phyloP scores from a whole-genome alignment of 1,140 invertebrate species.

The Bombus confusus region DNA sequence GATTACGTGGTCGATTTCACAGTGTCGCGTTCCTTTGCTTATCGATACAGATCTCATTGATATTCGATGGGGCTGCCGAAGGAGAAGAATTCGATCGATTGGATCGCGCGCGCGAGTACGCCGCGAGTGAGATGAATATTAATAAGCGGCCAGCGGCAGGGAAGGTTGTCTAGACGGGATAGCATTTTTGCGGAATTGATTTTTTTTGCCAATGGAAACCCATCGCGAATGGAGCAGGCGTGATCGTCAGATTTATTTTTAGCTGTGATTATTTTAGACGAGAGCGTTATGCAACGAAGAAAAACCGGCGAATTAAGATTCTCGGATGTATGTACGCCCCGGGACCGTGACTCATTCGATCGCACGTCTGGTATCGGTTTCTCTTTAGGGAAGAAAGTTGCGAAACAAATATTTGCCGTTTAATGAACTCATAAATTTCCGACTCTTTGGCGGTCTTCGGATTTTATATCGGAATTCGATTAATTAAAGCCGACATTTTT shows the following conservation, averaged over 20 bases:
- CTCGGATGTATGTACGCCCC: neutral
- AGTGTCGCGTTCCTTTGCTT: neutral
- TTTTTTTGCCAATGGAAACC: neutral
- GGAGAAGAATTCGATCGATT: conserved; percentile 62
- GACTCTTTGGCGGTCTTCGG: neutral
- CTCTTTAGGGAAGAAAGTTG: neutral
- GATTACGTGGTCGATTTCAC: conserved; percentile 42
- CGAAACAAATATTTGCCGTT: neutral
- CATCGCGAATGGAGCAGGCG: neutral
- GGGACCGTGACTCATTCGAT: conserved; percentile 5
- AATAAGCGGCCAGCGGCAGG: conserved; percentile 27
- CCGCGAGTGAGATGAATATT: conserved; percentile 63
- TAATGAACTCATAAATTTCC: neutral
- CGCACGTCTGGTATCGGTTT: conserved; percentile 1
- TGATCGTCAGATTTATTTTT: conserved; percentile 9
- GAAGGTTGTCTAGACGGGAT: conserved; percentile 35
- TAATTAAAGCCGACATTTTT: neutral
- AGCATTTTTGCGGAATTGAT: conserved; percentile 28
- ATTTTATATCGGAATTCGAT: neutral
- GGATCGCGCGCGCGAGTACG: conserved; percentile 44
- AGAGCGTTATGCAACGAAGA: conserved; percentile 9
- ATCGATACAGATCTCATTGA: conserved; percentile 57
- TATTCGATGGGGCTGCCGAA: conserved; percentile 51
- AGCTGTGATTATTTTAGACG: neutral
- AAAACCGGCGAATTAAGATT: conserved; percentile 12